Evolutionary conservation across 1,140 invertebrate species (phyloP), one percentile per base, ranked within the genome.

Genomic region (Fopius arisanus): DNA sequence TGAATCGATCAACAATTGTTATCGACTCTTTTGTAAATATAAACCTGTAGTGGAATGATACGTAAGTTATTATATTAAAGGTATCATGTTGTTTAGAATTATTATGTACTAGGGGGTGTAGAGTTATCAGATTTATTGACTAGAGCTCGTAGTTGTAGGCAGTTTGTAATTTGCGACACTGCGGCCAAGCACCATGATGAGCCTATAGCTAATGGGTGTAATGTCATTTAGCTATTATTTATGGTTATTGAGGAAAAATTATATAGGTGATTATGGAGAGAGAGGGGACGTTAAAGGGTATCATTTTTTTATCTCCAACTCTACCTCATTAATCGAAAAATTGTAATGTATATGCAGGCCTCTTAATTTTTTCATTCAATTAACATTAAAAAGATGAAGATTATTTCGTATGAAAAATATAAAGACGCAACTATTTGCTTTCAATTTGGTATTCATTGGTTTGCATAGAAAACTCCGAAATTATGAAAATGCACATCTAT

Each of bases 221-320:
- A 48, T 16, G 43, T 48, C 43, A 48, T 48, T 48, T 48, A 16
- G 14, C 16, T 48, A 48, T 48, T 7, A 48, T 48, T 48, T 48
- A 48, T 48, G 16, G 43, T 19, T 48, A 48, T 48, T 48, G 16
- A 14, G 16, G 43, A n/a, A 48, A 16, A n/a, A 7, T 48, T 12
- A n/a, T 14, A 5, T 19, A 5, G 14, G n/a, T 48, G 7, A 48
- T 48, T 48, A 48, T 19, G n/a, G 43, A 48, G 16, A 48, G 33
- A 37, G 33, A 37, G 1, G 33, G 33, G 33, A 37, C 33, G 9
- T 37, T 37, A 48, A 48, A 14, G 16, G 43, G 14, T 59, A 26
- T 59, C 54, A 59, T 59, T 59, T 23, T 48, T 59, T 59, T 26
- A 59, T 59, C 19, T 59, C 54, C 54, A 59, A 59, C 54, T 59